These are phyloP conservation scores for Ariopsis seemanni DNA, from an alignment of 2,113 vertebrate species.

Conservation along the genomic window DNA sequence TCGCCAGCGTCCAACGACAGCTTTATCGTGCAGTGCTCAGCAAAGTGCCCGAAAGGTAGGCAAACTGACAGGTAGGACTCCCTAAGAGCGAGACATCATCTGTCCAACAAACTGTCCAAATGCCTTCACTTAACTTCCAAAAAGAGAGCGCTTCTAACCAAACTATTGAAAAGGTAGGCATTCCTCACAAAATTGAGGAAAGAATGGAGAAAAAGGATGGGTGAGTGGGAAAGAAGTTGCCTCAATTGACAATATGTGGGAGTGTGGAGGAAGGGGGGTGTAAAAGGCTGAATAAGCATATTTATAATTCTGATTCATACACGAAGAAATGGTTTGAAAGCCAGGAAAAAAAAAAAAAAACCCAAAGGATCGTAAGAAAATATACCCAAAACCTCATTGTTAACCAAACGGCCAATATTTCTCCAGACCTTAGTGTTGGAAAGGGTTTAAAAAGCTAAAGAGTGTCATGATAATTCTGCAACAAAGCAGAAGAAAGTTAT, in stretches of 20 bases:
- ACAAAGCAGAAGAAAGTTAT: not conserved
- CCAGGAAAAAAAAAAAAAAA: not conserved
- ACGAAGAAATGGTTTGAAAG: not conserved
- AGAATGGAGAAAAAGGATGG: not conserved
- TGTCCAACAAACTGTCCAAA: not conserved
- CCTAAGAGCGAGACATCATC: not conserved
- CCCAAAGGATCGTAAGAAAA: not conserved
- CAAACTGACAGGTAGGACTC: not conserved
- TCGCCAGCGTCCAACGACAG: conserved; percentile 83
- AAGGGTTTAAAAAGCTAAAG: not conserved
- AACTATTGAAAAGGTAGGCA: not conserved
- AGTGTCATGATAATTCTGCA: not conserved
- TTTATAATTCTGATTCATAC: not conserved
- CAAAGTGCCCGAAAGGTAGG: conserved; percentile 87
- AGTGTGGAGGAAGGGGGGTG: no score
- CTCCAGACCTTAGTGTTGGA: not conserved
- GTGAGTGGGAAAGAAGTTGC: not conserved
- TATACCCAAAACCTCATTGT: not conserved
- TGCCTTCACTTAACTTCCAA: not conserved
- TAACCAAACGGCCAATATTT: not conserved
- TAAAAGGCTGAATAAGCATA: not conserved
- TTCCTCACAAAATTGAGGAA: not conserved
- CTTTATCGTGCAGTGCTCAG: conserved; percentile 93
- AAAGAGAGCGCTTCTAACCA: not conserved
- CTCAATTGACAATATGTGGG: not conserved